A percentile compares a stretch with the other conserved stretches of the same genome.
These are phyloP conservation scores for Plebejus anna DNA, from an alignment of 2,888 invertebrate species.

Conservation along the genomic window DNA sequence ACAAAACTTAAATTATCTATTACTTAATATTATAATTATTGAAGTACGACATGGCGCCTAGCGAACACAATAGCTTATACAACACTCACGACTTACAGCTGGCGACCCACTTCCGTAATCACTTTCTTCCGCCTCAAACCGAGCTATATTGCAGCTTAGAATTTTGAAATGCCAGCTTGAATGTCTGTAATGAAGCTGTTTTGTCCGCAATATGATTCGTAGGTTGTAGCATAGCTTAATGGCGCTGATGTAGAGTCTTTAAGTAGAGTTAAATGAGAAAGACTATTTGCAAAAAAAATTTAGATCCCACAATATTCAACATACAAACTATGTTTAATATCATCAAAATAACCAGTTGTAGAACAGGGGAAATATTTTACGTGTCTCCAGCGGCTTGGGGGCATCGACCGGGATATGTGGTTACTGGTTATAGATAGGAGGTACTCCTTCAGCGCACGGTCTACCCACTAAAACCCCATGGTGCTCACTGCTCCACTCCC, in stretches of 20 bases:
- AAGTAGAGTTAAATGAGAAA: not conserved
- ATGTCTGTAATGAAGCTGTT: not conserved
- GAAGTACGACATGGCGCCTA: not conserved
- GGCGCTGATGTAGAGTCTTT: not conserved
- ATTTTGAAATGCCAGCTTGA: not conserved
- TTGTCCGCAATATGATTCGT: not conserved
- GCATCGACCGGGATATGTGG: no score
- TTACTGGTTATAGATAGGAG: no score
- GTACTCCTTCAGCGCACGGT: no score
- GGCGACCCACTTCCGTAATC: not conserved
- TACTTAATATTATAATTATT: not conserved
- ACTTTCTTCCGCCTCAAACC: constrained; percentile 3
- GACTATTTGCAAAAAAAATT: not conserved
- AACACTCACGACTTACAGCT: not conserved
- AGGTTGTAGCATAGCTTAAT: not conserved
- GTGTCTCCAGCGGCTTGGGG: no score
- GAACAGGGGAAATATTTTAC: no score
- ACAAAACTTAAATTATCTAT: not conserved
- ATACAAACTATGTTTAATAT: not conserved
- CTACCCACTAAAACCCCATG: no score
- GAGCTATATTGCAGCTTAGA: not conserved
- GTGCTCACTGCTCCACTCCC: no score
- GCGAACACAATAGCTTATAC: constrained; percentile 6
- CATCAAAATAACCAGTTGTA: not conserved
- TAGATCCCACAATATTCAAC: not conserved